These are phyloP conservation scores for Drosophila recens DNA, from an alignment of 2,888 invertebrate genomes.

Conservation along the genomic window DNA sequence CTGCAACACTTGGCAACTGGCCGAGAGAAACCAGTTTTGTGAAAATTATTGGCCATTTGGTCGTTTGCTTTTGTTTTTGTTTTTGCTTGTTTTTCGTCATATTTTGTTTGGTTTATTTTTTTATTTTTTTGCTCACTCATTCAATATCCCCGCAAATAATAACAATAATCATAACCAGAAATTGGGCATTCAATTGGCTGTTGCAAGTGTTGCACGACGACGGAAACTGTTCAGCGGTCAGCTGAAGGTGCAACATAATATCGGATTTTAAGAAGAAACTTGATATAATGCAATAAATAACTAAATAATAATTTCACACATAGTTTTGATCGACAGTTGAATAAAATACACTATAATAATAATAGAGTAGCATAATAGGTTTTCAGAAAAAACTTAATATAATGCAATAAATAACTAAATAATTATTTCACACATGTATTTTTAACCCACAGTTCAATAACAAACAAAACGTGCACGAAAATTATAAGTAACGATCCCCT, in stretches of 20 bases:
- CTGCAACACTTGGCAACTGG: slow-evolving; percentile 63
- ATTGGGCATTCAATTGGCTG: slow-evolving; percentile 40
- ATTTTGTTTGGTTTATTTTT: not conserved
- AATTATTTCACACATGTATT: slow-evolving; percentile 13
- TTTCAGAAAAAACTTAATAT: not conserved
- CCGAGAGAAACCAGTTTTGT: slow-evolving; percentile 73
- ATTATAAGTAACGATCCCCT: slow-evolving; percentile 21
- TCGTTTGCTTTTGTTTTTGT: slow-evolving; percentile 48
- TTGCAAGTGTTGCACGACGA: slow-evolving; percentile 41
- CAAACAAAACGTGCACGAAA: slow-evolving; percentile 41
- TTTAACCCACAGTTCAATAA: slow-evolving; percentile 46
- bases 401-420: slow-evolving; percentile 7
- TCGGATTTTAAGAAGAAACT: not conserved
- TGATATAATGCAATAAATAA: slow-evolving; percentile 1
- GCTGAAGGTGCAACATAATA: slow-evolving; percentile 25
- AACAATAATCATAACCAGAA: slow-evolving; percentile 42
- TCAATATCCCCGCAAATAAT: not conserved
- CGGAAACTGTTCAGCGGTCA: slow-evolving; percentile 20
- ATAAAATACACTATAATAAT: no score
- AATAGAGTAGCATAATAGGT: not conserved
- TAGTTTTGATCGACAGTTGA: not conserved
- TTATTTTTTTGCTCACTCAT: slow-evolving; percentile 20
- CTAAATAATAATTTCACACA: slow-evolving; percentile 11
- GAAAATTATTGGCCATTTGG: slow-evolving; percentile 68
- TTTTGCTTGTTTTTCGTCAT: slow-evolving; percentile 36